Conservation (phyloP, 2,797 vertebrate genomes). For the Neoniphon sammara region DNA sequence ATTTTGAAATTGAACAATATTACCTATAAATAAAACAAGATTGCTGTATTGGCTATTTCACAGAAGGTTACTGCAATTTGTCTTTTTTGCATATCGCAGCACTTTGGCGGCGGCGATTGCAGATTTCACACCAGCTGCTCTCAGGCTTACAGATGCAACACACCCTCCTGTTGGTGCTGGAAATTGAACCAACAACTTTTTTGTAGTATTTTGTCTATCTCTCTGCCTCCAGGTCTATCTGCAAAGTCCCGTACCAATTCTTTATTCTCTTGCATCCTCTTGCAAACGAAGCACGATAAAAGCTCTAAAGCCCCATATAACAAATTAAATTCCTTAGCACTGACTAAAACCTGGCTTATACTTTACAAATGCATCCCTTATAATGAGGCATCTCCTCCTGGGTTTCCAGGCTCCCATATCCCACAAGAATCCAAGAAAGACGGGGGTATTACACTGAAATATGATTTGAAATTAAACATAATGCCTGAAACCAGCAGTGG, state of each 20-base stretch:
- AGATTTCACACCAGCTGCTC: constrained; percentile 58
- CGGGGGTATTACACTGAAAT: not conserved
- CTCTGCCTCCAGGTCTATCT: constrained; percentile 42
- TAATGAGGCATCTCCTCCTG: not conserved
- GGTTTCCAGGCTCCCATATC: not conserved
- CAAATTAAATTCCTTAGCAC: too few species aligned
- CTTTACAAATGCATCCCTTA: too few species aligned
- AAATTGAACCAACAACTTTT: constrained; percentile 41
- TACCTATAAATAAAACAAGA: constrained; percentile 55
- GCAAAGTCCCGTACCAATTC: not conserved
- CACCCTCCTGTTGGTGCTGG: constrained; percentile 37
- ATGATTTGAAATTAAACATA: not conserved
- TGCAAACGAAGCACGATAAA: not conserved
- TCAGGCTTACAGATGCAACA: constrained; percentile 38
- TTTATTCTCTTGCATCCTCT: not conserved
- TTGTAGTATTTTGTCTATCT: not conserved
- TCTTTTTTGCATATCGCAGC: constrained; percentile 56
- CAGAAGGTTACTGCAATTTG: constrained; percentile 47
- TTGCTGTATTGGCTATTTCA: constrained; percentile 49
- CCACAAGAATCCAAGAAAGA: not conserved
- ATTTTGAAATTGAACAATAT: constrained; percentile 40
- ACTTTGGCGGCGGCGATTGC: constrained; percentile 35
- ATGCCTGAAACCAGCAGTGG: not conserved
- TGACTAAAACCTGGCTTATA: too few species aligned
- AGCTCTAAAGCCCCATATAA: not conserved